These are phyloP conservation scores for Smittia aterrima DNA, from an alignment of 2,888 invertebrate genomes.

Conservation along the genomic window DNA sequence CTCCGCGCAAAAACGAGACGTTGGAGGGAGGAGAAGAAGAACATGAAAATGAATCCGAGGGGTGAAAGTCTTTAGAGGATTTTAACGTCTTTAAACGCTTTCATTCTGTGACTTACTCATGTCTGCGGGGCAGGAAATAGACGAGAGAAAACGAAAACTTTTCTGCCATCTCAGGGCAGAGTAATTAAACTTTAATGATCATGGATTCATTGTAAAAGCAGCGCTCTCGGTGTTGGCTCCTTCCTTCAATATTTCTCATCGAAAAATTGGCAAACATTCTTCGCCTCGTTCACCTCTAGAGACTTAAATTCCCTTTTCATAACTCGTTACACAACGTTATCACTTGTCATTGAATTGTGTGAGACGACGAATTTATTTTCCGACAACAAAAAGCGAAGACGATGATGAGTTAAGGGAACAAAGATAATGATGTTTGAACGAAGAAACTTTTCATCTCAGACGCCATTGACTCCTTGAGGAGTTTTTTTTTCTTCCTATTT, in stretches of 20 bases:
- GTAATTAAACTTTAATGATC: constrained; percentile 3
- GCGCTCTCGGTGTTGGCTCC: background rate
- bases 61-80: constrained; percentile 20
- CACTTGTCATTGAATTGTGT: constrained; percentile 6
- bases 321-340: constrained; percentile 27
- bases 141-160: background rate
- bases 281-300: too few species aligned
- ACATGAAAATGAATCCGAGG: background rate
- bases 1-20: background rate
- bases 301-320: background rate
- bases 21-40: background rate
- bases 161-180: background rate
- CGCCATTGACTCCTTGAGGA: constrained; percentile 14
- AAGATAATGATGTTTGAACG: constrained; percentile 33
- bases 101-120: background rate
- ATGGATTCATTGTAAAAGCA: background rate
- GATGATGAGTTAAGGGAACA: constrained; percentile 33
- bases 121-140: background rate
- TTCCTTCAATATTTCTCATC: background rate
- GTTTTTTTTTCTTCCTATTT: constrained; percentile 8
- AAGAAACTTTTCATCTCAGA: background rate
- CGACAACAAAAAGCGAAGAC: background rate
- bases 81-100: constrained; percentile 6
- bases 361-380: constrained; percentile 3
- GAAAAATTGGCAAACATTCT: too few species aligned